Base-by-base conservation (phyloP, 2,797 vertebrate species). In the Leucoraja ocellata region DNA sequence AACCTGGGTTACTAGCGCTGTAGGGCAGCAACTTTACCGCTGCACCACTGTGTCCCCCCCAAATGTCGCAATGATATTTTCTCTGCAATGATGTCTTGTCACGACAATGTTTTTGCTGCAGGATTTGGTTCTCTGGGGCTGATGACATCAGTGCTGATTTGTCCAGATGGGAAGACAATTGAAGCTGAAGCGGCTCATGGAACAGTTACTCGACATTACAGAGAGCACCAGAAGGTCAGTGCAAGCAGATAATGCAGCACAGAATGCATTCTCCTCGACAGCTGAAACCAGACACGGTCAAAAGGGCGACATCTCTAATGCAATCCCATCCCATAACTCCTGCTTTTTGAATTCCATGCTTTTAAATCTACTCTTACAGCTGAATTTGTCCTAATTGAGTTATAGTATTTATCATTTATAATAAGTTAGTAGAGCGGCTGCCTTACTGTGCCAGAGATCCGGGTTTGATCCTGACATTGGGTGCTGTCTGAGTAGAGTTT, bases 81-180 rank as follows among this genome's bases (percentile, higher is more conserved):
- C 46, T 54, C 46, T 54, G 46, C 46, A 54, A 54, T 54, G 4
- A 54, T 54, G 46, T 54, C 46, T 91, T 73, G 61, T 92, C 25
- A 76, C 71, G 76, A 28, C 76, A 11, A 92, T 39, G 76, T 73
- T 74, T 76, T 92, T 7, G 74, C 90, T 58, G 25, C 83, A 93
- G 93, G 93, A 46, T 93, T 93, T 77, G 93, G 84, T 63, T 93
- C 93, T 84, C 86, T 93, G 71, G 93, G 93, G 25, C 86, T 93
- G 58, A 93, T 93, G 93, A 93, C 84, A 13, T 93, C 93, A 28
- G 83, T 93, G 25, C 86, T 93, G 46, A 83, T 93, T 86, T 93
- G 93, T 91, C 93, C 93, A 78, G 93, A 93, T 91, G 93, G 93
- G 65, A 93, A 93, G 77, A 93, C 93, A 25, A 93, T 93, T 21